phyloP scores from a whole-genome alignment of 2,797 vertebrate genomes.

The Darevskia mixta region DNA sequence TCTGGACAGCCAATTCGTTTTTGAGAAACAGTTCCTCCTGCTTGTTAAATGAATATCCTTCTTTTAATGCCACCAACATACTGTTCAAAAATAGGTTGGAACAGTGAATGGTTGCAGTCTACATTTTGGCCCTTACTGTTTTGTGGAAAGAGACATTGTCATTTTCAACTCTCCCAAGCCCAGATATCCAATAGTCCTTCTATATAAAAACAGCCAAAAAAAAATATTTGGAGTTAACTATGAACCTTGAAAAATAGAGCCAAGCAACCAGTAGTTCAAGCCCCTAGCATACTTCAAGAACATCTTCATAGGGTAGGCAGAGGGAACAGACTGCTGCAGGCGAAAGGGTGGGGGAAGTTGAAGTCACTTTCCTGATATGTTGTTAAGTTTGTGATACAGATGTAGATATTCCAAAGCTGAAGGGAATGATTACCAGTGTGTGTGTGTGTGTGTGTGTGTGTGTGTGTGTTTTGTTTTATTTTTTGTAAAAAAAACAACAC shows the following conservation, averaged over 20 bases:
- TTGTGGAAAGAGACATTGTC: slow-evolving; percentile 36
- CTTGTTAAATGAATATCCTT: background rate
- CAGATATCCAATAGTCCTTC: background rate
- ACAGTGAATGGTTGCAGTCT: background rate
- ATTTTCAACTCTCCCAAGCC: slow-evolving; percentile 22
- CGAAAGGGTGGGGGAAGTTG: background rate
- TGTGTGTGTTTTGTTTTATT: too few relatives aligned
- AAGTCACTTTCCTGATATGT: background rate
- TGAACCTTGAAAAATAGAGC: background rate
- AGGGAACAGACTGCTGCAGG: too few relatives aligned
- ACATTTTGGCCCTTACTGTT: slow-evolving; percentile 7
- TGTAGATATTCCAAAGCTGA: background rate
- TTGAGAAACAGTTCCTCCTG: slow-evolving; percentile 26
- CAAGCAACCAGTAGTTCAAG: background rate
- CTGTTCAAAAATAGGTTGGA: background rate
- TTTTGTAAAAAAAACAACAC: too few relatives aligned
- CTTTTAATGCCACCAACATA: background rate
- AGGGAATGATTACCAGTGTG: background rate
- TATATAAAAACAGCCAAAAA: background rate
- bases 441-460: too few relatives aligned
- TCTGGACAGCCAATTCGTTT: slow-evolving; percentile 1
- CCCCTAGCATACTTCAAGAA: background rate
- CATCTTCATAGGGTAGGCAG: background rate
- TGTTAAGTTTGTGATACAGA: too few relatives aligned
- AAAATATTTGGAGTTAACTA: too few relatives aligned